Percentiles rank a stretch among this genome's conserved stretches.
phyloP scores from a whole-genome alignment of 2,888 invertebrate genomes.

The Sipha maydis region DNA sequence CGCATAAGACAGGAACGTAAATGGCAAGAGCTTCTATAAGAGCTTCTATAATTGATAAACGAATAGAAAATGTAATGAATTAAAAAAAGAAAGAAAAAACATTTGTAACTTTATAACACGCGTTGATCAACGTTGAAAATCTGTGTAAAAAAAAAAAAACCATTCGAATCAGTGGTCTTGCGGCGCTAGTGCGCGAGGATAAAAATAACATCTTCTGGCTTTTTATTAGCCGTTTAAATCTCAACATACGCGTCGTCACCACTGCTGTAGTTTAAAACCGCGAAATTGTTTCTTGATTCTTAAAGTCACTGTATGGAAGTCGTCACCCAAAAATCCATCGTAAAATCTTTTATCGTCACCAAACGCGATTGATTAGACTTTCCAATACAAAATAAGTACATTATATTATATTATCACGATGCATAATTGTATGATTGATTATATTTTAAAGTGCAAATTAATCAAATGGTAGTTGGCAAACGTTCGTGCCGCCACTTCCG shows the following conservation, averaged over 20 bases:
- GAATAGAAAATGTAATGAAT: background rate
- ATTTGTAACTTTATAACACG: background rate
- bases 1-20: background rate
- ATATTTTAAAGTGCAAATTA: constrained; percentile 33
- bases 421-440: constrained; percentile 47
- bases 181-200: constrained; percentile 28
- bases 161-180: background rate
- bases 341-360: background rate
- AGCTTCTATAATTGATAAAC: background rate
- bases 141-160: constrained; percentile 15
- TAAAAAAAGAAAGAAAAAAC: background rate
- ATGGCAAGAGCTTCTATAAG: background rate
- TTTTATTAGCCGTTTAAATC: constrained; percentile 48
- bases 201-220: constrained; percentile 43
- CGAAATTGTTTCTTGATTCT: background rate
- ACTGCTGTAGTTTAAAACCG: background rate
- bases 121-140: constrained; percentile 1
- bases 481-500: constrained; percentile 6
- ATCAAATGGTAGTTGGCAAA: constrained; percentile 60
- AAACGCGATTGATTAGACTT: background rate
- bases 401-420: background rate
- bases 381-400: background rate
- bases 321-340: background rate
- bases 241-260: background rate
- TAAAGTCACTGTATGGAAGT: too few species aligned